phyloP scores from a whole-genome alignment of 1,140 invertebrate species.

The Drosophila equinoxialis region DNA sequence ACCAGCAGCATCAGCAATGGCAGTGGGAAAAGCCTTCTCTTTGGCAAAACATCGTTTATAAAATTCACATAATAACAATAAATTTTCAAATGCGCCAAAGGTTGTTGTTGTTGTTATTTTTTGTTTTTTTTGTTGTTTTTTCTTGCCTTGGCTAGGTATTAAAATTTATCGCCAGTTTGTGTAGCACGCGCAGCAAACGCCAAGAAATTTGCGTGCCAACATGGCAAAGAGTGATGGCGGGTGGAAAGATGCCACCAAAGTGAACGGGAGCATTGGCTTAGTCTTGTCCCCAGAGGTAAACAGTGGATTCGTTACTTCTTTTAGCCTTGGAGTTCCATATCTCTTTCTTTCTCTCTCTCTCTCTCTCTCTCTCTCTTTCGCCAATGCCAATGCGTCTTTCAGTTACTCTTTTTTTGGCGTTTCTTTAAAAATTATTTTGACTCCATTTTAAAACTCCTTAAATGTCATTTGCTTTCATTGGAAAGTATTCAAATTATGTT shows the following conservation, averaged over 20 bases:
- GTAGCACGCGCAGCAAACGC: constrained; percentile 73
- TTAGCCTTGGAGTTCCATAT: background rate
- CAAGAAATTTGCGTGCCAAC: constrained; percentile 68
- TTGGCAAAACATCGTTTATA: constrained; percentile 64
- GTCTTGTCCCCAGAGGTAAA: constrained; percentile 24
- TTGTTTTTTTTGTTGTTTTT: background rate
- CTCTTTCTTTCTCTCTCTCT: no score
- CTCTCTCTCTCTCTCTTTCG: no score
- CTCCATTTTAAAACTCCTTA: no score
- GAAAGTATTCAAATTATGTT: no score
- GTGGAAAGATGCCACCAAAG: constrained; percentile 16
- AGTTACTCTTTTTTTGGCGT: background rate
- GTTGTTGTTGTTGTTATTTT: background rate
- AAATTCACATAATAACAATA: constrained; percentile 82
- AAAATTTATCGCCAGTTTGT: constrained; percentile 75
- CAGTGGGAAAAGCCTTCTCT: constrained; percentile 12
- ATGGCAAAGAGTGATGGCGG: constrained; percentile 19
- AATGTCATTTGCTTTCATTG: no score
- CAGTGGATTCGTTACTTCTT: background rate
- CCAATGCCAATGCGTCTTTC: background rate
- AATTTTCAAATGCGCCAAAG: constrained; percentile 72
- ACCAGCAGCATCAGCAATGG: constrained; percentile 43
- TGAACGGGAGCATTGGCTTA: constrained; percentile 36
- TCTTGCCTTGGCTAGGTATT: constrained; percentile 59
- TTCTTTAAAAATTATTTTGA: no score